Evolutionary conservation across 2,888 invertebrate genomes (phyloP).

Genomic region (Drosophila melanosoma): DNA sequence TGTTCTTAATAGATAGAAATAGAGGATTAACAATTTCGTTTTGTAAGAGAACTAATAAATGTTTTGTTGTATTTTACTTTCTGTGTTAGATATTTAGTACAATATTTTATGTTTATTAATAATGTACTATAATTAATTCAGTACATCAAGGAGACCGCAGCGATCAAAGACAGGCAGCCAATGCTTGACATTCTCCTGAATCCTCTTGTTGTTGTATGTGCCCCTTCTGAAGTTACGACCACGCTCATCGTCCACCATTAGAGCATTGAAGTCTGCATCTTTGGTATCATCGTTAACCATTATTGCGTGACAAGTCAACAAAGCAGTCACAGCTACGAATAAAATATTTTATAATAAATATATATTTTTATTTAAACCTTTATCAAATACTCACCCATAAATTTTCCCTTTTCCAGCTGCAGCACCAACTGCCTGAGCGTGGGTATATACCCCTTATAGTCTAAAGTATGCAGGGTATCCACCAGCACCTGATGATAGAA

Average conservation of each 20-base stretch:
- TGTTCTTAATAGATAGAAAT: background rate
- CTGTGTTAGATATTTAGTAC: background rate
- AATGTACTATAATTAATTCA: constrained; percentile 5
- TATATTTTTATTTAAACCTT: background rate
- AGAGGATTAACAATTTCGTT: background rate
- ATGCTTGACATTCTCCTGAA: constrained; percentile 71
- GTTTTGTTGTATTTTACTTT: background rate
- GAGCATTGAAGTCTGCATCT: constrained; percentile 75
- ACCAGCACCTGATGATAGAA: constrained; percentile 77
- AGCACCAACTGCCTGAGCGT: constrained; percentile 76
- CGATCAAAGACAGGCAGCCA: constrained; percentile 80
- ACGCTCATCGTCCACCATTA: constrained; percentile 71
- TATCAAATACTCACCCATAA: constrained; percentile 70
- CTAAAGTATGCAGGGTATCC: constrained; percentile 67
- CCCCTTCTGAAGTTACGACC: constrained; percentile 59
- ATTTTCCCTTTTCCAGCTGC: constrained; percentile 75
- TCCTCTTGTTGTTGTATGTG: constrained; percentile 71
- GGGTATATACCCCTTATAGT: constrained; percentile 76
- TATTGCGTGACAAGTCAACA: constrained; percentile 64
- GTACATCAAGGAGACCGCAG: constrained; percentile 73
- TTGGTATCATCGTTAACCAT: constrained; percentile 74
- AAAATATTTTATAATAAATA: background rate
- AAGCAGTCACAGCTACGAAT: constrained; percentile 63
- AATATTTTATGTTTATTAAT: background rate
- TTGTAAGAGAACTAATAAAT: background rate